phyloP scores from a whole-genome alignment of 2,888 invertebrate species.

The Lochmaea crataegi region DNA sequence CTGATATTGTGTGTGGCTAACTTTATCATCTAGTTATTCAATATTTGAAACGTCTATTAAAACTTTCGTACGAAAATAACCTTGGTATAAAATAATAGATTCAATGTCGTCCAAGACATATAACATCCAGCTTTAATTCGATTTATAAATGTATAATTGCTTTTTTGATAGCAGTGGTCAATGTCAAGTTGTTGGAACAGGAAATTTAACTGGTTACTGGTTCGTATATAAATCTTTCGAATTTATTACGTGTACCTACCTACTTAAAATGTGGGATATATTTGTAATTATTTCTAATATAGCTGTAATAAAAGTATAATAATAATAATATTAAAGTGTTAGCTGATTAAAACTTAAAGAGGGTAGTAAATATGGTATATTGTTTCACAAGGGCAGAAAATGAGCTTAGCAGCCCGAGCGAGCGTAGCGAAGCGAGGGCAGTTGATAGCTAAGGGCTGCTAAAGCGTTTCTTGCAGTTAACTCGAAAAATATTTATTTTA shows the following conservation, averaged over 20 bases:
- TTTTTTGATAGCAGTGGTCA: conserved; percentile 39
- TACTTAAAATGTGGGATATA: neutral
- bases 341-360: no score
- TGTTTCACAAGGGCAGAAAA: no score
- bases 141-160: conserved; percentile 39
- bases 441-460: no score
- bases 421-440: no score
- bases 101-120: conserved; percentile 45
- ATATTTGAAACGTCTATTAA: conserved; percentile 44
- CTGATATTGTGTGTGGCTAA: neutral
- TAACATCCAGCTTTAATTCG: conserved; percentile 38
- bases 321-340: no score
- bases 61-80: conserved; percentile 44
- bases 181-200: conserved; percentile 38
- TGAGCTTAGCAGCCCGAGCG: no score
- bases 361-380: no score
- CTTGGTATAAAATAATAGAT: conserved; percentile 47
- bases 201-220: conserved; percentile 19
- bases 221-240: neutral
- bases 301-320: no score
- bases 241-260: conserved; percentile 15
- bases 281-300: no score
- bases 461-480: no score
- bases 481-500: no score
- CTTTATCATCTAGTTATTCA: conserved; percentile 34